phyloP scores from a whole-genome alignment of 2,888 invertebrate genomes.

The Dasysyrphus tricinctus region DNA sequence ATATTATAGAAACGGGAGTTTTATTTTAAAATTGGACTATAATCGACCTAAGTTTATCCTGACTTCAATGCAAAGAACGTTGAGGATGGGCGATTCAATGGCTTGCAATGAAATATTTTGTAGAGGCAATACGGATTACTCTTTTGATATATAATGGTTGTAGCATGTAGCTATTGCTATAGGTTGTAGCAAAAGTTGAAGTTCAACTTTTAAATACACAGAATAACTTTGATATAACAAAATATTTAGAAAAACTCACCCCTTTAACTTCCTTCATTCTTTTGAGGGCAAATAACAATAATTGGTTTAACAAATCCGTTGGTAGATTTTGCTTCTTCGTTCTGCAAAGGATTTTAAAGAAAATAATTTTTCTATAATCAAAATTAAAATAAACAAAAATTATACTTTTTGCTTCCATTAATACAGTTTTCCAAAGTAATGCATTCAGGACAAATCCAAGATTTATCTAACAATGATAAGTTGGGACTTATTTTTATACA shows the following conservation, averaged over 20 bases:
- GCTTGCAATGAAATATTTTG: no score
- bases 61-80: no score
- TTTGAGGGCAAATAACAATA: constrained; percentile 91
- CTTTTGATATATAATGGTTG: no score
- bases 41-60: no score
- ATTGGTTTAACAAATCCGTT: constrained; percentile 88
- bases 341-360: constrained; percentile 74
- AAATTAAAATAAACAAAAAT: constrained; percentile 4
- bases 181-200: no score
- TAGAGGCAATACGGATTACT: no score
- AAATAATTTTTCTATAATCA: neutral
- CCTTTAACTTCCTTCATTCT: constrained; percentile 92
- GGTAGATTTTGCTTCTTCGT: constrained; percentile 80
- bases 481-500: constrained; percentile 86
- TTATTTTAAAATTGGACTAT: no score
- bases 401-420: constrained; percentile 80
- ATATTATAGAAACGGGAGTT: no score
- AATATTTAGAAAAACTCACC: constrained; percentile 83
- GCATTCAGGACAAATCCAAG: constrained; percentile 96
- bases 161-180: no score
- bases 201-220: no score
- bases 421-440: constrained; percentile 85
- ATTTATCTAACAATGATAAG: constrained; percentile 80
- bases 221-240: no score
- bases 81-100: no score